A percentile compares a stretch with the other conserved stretches of the same genome.
Evolutionary conservation across 2,888 invertebrate genomes (phyloP).

Genomic region (Macrophya annulata): DNA sequence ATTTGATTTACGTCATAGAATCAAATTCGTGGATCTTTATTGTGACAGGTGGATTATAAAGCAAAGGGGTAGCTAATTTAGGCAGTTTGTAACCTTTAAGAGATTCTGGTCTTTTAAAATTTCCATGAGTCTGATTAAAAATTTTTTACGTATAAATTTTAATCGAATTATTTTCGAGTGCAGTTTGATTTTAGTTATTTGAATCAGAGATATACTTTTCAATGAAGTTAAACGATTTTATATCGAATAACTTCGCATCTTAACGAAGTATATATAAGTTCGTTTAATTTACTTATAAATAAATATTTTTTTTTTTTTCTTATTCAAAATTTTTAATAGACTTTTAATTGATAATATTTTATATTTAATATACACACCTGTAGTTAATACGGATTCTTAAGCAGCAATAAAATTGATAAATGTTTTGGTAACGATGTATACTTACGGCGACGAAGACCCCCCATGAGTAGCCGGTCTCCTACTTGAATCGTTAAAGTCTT

Average conservation of each 20-base stretch:
- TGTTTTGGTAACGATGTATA: not conserved
- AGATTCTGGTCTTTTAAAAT: not conserved
- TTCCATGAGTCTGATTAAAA: not conserved
- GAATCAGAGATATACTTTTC: not conserved
- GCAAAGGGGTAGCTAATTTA: not conserved
- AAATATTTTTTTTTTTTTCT: not conserved
- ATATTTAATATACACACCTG: not conserved
- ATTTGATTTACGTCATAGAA: not conserved
- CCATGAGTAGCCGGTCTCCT: slow-evolving; percentile 20
- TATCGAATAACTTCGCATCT: not conserved
- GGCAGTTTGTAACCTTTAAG: not conserved
- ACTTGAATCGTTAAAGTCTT: slow-evolving; percentile 41
- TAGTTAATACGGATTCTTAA: slow-evolving; percentile 18
- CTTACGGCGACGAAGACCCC: slow-evolving; percentile 47
- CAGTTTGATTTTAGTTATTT: not conserved
- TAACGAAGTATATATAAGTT: not conserved
- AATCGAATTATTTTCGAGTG: too few species aligned
- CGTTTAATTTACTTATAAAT: not conserved
- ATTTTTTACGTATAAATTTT: too few species aligned
- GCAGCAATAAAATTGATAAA: slow-evolving; percentile 29
- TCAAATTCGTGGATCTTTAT: not conserved
- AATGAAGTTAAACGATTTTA: not conserved
- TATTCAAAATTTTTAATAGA: not conserved
- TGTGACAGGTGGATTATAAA: not conserved
- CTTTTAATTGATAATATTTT: slow-evolving; percentile 30